These are phyloP conservation scores for Pterocles orientalis DNA, from an alignment of 2,113 vertebrate genomes.

Conservation along the genomic window DNA sequence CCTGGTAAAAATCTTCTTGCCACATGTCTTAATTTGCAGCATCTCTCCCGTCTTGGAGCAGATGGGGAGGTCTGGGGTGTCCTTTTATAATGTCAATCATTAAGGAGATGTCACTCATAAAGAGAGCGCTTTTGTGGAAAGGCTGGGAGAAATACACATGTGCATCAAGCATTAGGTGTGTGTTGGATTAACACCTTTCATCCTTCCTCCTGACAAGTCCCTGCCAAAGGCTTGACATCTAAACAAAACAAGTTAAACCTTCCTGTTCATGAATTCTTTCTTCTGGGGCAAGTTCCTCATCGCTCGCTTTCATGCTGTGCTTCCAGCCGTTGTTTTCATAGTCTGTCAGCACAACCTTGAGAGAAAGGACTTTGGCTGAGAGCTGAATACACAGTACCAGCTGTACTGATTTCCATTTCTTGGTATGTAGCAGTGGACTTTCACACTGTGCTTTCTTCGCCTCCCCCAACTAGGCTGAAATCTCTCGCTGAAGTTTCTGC, in stretches of 20 bases:
- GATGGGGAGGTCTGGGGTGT: neutral
- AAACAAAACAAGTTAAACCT: neutral
- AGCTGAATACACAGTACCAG: conserved; percentile 34
- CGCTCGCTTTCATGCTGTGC: conserved; percentile 40
- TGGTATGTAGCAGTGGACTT: conserved; percentile 53
- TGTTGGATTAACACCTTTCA: neutral
- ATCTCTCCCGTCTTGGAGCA: neutral
- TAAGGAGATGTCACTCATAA: neutral
- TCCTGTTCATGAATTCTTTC: neutral
- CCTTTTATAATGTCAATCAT: neutral
- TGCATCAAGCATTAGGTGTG: neutral
- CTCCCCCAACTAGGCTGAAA: neutral
- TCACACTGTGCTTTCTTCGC: neutral
- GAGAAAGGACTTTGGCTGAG: conserved; percentile 63
- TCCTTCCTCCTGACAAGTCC: neutral
- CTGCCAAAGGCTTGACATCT: neutral
- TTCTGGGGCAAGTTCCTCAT: conserved; percentile 62
- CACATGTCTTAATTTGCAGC: neutral
- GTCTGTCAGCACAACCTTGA: conserved; percentile 74
- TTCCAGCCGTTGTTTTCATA: conserved; percentile 72
- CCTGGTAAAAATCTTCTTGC: conserved; percentile 3
- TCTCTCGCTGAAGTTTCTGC: neutral
- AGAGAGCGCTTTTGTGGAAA: neutral
- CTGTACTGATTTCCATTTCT: conserved; percentile 48
- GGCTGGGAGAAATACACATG: neutral